Percentiles rank a stretch among this genome's conserved stretches.
Evolutionary conservation across 2,888 invertebrate species (phyloP).

Genomic region (Rugalucina vietnamica): DNA sequence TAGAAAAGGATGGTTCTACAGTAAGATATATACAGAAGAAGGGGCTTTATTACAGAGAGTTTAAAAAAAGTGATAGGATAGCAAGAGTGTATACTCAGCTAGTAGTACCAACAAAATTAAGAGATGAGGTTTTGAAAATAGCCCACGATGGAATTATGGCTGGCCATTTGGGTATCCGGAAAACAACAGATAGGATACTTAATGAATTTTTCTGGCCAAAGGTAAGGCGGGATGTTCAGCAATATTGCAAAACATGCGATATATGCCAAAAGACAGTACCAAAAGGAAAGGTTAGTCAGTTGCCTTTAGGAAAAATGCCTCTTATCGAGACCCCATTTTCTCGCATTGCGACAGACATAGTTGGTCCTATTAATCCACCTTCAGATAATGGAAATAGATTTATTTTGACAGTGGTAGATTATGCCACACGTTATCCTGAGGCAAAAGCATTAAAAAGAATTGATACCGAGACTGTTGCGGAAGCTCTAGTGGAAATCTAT

Average conservation of each 20-base stretch:
- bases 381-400: slow-evolving; percentile 35
- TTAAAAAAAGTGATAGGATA: not conserved
- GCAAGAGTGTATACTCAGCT: not conserved
- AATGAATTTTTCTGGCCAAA: slow-evolving; percentile 61
- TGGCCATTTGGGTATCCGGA: slow-evolving; percentile 7
- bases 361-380: slow-evolving; percentile 48
- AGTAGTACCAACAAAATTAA: slow-evolving; percentile 47
- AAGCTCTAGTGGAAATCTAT: slow-evolving; percentile 47
- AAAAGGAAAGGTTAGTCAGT: slow-evolving; percentile 50
- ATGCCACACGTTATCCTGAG: slow-evolving; percentile 40
- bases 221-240: slow-evolving; percentile 28
- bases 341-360: slow-evolving; percentile 53
- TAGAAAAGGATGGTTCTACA: not conserved
- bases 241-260: slow-evolving; percentile 55
- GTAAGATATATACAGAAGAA: not conserved
- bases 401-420: slow-evolving; percentile 55
- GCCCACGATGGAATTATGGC: slow-evolving; percentile 58
- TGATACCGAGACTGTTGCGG: slow-evolving; percentile 45
- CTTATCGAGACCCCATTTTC: slow-evolving; percentile 58
- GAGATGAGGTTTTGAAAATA: slow-evolving; percentile 35
- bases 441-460: slow-evolving; percentile 18
- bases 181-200: not conserved
- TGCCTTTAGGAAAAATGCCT: slow-evolving; percentile 56
- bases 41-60: slow-evolving; percentile 31
- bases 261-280: slow-evolving; percentile 44